Evolutionary conservation across 2,888 invertebrate genomes (phyloP), one percentile per base, ranked within the genome.

Genomic region (Mimumesa dahlbomi): DNA sequence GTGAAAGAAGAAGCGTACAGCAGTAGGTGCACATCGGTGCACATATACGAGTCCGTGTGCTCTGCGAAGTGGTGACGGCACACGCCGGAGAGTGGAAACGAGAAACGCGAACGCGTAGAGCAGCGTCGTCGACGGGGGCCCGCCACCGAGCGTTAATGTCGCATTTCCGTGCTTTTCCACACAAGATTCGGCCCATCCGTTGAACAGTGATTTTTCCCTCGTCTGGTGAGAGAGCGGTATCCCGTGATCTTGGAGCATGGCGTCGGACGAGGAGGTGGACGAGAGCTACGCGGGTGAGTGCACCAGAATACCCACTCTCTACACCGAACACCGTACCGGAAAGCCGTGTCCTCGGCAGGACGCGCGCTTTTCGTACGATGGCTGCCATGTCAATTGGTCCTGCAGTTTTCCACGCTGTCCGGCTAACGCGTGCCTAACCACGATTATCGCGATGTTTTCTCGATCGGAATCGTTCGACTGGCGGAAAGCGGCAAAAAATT

Each of bases 181-280:
- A 71, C 59, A 13, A 45, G 22, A n/a, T n/a, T n/a, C 21, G 38
- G 49, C 29, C 25, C 22, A 7, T 42, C 13, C 29, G 16, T 40
- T 36, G 46, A 63, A n/a, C n/a, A n/a, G 36, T 43, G 71, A 57
- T 64, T 16, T 40, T 56, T 59, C 14, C 7, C 61, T 66, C 53
- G 52, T 45, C 14, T 53, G 31, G 50, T 49, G 62, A 49, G 54
- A 58, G 46, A 38, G 63, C 48, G 46, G 52, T 53, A 52, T 36
- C 46, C 22, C 43, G 69, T 57, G 31, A 14, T 52, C 34, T 22
- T 38, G 45, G 67, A 83, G 75, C 90, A 96, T 96, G 96, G 96
- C 95, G 90, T 96, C 96, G 77, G 96, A 96, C 87, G 96, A 96
- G 88, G 96, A 96, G 91, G 93, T 95, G 89, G 96, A 96, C 87